Evolutionary conservation across 2,113 vertebrate species (phyloP).

Genomic region (Syngnathoides biaculeatus): DNA sequence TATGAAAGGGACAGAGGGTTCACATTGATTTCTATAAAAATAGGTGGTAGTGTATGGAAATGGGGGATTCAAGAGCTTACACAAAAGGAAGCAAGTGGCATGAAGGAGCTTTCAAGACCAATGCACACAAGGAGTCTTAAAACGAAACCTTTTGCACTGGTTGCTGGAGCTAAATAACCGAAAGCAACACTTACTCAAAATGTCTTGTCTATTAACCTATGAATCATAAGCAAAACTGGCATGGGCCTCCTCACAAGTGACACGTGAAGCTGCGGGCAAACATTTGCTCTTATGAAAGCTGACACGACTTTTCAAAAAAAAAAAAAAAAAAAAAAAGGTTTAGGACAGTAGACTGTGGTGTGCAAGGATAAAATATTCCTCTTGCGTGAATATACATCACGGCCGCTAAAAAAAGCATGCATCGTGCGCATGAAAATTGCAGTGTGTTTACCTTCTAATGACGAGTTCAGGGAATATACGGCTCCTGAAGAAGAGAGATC

Average conservation of each 20-base stretch:
- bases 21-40: constrained; percentile 30
- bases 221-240: constrained; percentile 66
- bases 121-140: constrained; percentile 53
- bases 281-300: constrained; percentile 52
- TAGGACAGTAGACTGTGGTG: constrained; percentile 25
- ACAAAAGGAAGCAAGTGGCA: constrained; percentile 38
- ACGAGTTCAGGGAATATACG: constrained; percentile 34
- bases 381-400: constrained; percentile 22
- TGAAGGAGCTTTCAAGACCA: constrained; percentile 42
- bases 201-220: constrained; percentile 67
- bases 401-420: constrained; percentile 23
- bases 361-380: constrained; percentile 13
- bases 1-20: neutral
- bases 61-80: constrained; percentile 29
- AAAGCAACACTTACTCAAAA: constrained; percentile 57
- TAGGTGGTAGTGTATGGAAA: constrained; percentile 31
- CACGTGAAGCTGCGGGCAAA: constrained; percentile 58
- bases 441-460: constrained; percentile 37
- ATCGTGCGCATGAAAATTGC: constrained; percentile 50
- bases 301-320: too few relatives aligned
- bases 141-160: constrained; percentile 47
- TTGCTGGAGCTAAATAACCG: constrained; percentile 57
- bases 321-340: constrained; percentile 29
- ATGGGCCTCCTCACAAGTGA: constrained; percentile 53
- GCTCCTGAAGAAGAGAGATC: constrained; percentile 34